Evolutionary conservation across 2,113 vertebrate species (phyloP).

Genomic region (Xiphophorus hellerii): DNA sequence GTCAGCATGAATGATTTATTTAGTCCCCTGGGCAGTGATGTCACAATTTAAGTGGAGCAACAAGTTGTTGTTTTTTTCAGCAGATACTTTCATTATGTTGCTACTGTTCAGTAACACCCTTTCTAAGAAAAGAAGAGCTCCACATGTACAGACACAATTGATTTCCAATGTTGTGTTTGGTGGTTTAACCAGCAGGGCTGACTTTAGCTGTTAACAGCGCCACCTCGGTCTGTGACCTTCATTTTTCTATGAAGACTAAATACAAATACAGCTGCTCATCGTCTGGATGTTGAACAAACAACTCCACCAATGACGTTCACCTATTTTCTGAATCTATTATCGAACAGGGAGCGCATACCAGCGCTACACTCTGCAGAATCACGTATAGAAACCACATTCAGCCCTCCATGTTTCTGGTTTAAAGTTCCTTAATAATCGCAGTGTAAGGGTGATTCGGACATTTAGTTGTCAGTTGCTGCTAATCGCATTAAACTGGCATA

Average conservation of each 20-base stretch:
- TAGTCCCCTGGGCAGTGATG: not conserved
- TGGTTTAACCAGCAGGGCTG: not conserved
- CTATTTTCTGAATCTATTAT: slow-evolving; percentile 7
- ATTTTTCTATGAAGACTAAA: not conserved
- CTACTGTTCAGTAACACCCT: not conserved
- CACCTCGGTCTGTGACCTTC: not conserved
- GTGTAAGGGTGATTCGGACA: too few species aligned
- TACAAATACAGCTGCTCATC: not conserved
- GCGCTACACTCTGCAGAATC: not conserved
- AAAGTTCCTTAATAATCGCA: not conserved
- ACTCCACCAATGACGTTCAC: slow-evolving; percentile 26
- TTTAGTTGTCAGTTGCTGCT: not conserved
- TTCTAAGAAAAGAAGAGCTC: too few species aligned
- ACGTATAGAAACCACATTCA: not conserved
- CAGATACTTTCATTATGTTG: not conserved
- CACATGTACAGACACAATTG: not conserved
- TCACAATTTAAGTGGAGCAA: not conserved
- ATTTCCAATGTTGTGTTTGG: too few species aligned
- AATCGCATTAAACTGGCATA: slow-evolving; percentile 29
- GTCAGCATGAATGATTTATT: slow-evolving; percentile 52
- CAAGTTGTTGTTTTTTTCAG: not conserved
- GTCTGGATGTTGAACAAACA: slow-evolving; percentile 3
- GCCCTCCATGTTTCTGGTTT: not conserved
- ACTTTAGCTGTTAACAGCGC: not conserved
- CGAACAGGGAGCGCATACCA: not conserved